Evolutionary conservation across 2,113 vertebrate species (phyloP), one percentile per base, ranked within the genome.

Genomic region (Acanthisitta chloris): DNA sequence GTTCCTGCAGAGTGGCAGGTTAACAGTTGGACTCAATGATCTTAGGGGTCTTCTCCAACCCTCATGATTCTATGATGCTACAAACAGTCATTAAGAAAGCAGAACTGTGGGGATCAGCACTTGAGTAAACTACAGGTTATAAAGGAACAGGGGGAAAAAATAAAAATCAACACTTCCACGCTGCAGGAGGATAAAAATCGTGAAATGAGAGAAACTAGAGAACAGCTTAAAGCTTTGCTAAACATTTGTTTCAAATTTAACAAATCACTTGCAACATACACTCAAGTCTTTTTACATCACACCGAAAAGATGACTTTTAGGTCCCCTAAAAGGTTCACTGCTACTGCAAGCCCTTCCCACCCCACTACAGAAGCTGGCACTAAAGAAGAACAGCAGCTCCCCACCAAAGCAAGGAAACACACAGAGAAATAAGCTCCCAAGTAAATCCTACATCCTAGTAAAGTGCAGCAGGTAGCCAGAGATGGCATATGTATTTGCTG

Each of bases 21-120:
- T n/a, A n/a, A n/a, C n/a, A n/a, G n/a, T n/a, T n/a, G n/a, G n/a
- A n/a, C n/a, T n/a, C n/a, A n/a, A n/a, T n/a, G n/a, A n/a, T n/a
- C n/a, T n/a, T n/a, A n/a, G n/a, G n/a, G n/a, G n/a, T n/a, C n/a
- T n/a, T n/a, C n/a, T n/a, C n/a, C n/a, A n/a, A n/a, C n/a, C n/a
- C n/a, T n/a, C n/a, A n/a, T n/a, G n/a, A n/a, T n/a, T n/a, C n/a
- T n/a, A n/a, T n/a, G n/a, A n/a, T n/a, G n/a, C n/a, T n/a, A n/a
- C n/a, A n/a, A n/a, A n/a, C n/a, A n/a, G n/a, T 42, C 3, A 0
- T 24, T 36, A 48, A 78, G 16, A 10, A 17, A 67, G 15, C 9
- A 80, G 46, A 90, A 80, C 36, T 34, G 34, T n/a, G 26, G 23
- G 10, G 58, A 83, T 12, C 14, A 64, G 26, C 31, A 42, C 29